A percentile compares a stretch with the other conserved stretches of the same genome.
Evolutionary conservation across 2,888 invertebrate genomes (phyloP).

Genomic region (Cryptus armator): DNA sequence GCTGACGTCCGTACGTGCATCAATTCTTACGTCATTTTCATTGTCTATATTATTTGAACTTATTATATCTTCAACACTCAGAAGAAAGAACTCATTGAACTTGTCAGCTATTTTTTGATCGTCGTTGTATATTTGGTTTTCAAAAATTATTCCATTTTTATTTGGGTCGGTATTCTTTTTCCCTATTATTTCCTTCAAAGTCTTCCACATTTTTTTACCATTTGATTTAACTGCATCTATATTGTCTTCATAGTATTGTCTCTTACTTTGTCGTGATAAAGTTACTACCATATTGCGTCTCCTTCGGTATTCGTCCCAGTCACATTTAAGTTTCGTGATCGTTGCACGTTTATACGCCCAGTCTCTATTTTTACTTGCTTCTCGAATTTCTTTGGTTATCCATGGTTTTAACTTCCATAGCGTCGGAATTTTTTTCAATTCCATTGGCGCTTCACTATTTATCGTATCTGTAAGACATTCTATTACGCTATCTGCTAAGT

Average conservation of each 20-base stretch:
- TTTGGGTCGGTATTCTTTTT: not conserved
- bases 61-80: not conserved
- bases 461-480: not conserved
- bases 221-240: not conserved
- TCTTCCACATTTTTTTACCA: not conserved
- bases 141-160: not conserved
- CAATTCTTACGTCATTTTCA: not conserved
- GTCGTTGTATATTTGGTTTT: not conserved
- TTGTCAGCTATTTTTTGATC: not conserved
- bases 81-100: not conserved
- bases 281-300: not conserved
- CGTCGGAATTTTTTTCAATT: not conserved
- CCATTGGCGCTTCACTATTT: not conserved
- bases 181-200: not conserved
- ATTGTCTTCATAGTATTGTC: not conserved
- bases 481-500: not conserved
- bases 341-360: not conserved
- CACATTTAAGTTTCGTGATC: not conserved
- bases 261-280: not conserved
- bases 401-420: not conserved
- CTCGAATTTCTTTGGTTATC: not conserved
- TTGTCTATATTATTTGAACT: not conserved
- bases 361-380: not conserved
- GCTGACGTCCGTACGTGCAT: not conserved
- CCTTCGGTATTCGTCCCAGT: not conserved